A percentile compares a stretch with the other conserved stretches of the same genome.
Evolutionary conservation across 2,888 invertebrate species (phyloP).

Genomic region (Agrochola lychnidis): DNA sequence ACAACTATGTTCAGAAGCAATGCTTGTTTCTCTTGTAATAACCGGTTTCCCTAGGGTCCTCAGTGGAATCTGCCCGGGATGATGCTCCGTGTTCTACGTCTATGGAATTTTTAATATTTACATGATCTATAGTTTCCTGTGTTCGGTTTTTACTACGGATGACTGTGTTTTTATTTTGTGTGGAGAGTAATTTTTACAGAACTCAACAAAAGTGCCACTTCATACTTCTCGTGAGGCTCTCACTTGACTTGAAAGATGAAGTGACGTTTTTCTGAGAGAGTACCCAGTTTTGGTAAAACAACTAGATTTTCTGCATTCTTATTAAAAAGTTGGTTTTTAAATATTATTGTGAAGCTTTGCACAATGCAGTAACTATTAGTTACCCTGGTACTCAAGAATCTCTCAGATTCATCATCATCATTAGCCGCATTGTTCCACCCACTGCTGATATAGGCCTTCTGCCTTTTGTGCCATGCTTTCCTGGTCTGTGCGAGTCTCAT

Average conservation of each 20-base stretch:
- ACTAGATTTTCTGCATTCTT: not conserved
- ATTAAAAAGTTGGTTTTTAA: too few species aligned
- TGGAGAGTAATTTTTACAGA: not conserved
- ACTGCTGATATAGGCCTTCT: too few species aligned
- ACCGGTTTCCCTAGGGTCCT: constrained; percentile 37
- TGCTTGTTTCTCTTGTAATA: constrained; percentile 38
- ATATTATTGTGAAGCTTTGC: not conserved
- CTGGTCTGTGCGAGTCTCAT: too few species aligned
- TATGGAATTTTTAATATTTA: constrained; percentile 24
- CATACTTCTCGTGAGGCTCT: not conserved
- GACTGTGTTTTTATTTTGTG: not conserved
- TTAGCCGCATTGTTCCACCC: too few species aligned
- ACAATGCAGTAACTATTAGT: not conserved
- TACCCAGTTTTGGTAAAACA: not conserved
- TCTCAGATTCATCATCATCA: too few species aligned
- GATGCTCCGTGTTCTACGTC: not conserved
- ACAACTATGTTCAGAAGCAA: constrained; percentile 14
- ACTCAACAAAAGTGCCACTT: not conserved
- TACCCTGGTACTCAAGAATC: not conserved
- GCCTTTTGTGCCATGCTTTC: too few species aligned
- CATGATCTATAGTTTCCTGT: not conserved
- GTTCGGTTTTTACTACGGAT: not conserved
- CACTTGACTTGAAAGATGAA: not conserved
- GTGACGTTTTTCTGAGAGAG: not conserved
- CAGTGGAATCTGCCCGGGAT: not conserved